These are phyloP conservation scores for Gasterosteus nipponicus DNA, from an alignment of 2,113 vertebrate genomes.

Conservation along the genomic window DNA sequence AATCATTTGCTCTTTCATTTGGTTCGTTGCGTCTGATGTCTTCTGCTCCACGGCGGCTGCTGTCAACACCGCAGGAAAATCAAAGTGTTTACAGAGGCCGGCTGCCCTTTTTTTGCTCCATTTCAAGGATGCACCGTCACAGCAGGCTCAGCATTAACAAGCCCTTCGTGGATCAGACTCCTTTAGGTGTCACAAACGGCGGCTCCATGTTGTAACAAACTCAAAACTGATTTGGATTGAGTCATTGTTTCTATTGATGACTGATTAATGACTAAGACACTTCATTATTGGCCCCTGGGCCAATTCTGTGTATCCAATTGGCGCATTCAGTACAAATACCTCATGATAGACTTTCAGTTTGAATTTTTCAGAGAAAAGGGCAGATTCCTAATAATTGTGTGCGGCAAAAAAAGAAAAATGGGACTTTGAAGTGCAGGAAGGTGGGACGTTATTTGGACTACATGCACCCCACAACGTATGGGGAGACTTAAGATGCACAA, in stretches of 20 bases:
- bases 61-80: slow-evolving; percentile 62
- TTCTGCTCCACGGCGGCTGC: slow-evolving; percentile 55
- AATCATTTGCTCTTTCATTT: slow-evolving; percentile 74
- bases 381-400: background rate
- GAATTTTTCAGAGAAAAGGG: background rate
- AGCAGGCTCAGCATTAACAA: slow-evolving; percentile 44
- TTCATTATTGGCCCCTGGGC: background rate
- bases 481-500: slow-evolving; percentile 21
- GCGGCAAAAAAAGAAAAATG: slow-evolving; percentile 2
- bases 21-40: slow-evolving; percentile 63
- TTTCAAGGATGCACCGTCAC: slow-evolving; percentile 33
- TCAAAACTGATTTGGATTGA: background rate
- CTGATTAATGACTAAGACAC: too few species aligned
- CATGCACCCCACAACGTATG: slow-evolving; percentile 30
- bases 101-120: slow-evolving; percentile 39
- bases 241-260: background rate
- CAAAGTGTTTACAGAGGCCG: slow-evolving; percentile 57
- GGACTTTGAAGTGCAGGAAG: slow-evolving; percentile 47
- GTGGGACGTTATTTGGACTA: slow-evolving; percentile 21
- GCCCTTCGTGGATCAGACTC: slow-evolving; percentile 32
- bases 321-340: background rate
- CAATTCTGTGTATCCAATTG: background rate
- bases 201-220: background rate
- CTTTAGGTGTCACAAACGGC: background rate
- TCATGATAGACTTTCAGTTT: background rate